Percentiles rank a stretch among this genome's conserved stretches.
phyloP scores from a whole-genome alignment of 2,113 vertebrate genomes.

The Pyxicephalus adspersus region DNA sequence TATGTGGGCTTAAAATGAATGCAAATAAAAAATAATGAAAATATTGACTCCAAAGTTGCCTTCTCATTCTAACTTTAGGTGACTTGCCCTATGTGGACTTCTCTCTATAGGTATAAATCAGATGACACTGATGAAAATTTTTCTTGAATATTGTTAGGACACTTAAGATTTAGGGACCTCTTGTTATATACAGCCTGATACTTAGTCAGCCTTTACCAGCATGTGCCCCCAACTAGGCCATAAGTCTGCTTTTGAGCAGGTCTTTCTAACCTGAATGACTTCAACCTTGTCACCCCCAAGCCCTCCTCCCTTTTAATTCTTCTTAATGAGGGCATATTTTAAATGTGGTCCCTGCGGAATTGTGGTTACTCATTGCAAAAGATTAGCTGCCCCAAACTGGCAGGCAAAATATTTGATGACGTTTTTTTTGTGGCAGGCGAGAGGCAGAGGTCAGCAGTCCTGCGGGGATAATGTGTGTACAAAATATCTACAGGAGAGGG shows the following conservation, averaged over 20 bases:
- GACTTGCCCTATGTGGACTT: too few relatives aligned
- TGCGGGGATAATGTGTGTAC: constrained; percentile 38
- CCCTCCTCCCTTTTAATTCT: constrained; percentile 50
- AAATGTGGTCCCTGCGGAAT: constrained; percentile 34
- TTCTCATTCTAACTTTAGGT: too few relatives aligned
- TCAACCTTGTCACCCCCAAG: constrained; percentile 7
- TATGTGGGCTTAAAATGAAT: too few relatives aligned
- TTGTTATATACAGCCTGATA: neutral
- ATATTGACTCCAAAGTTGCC: too few relatives aligned
- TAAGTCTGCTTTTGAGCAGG: constrained; percentile 4
- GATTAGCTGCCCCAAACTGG: constrained; percentile 36
- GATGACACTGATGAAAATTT: too few relatives aligned
- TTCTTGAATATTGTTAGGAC: neutral
- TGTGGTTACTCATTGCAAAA: constrained; percentile 30
- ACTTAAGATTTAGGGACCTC: neutral
- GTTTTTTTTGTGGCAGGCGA: constrained; percentile 15
- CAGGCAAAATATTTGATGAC: constrained; percentile 51
- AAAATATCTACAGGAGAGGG: constrained; percentile 53
- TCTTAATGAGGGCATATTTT: constrained; percentile 57
- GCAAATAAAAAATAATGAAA: too few relatives aligned
- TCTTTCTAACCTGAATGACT: constrained; percentile 25
- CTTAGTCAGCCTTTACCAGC: constrained; percentile 1
- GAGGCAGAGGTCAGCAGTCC: constrained; percentile 43
- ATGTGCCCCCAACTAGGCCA: neutral
- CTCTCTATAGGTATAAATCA: too few relatives aligned